Conservation (phyloP, 1,140 invertebrate genomes). For the Saccostrea echinata region DNA sequence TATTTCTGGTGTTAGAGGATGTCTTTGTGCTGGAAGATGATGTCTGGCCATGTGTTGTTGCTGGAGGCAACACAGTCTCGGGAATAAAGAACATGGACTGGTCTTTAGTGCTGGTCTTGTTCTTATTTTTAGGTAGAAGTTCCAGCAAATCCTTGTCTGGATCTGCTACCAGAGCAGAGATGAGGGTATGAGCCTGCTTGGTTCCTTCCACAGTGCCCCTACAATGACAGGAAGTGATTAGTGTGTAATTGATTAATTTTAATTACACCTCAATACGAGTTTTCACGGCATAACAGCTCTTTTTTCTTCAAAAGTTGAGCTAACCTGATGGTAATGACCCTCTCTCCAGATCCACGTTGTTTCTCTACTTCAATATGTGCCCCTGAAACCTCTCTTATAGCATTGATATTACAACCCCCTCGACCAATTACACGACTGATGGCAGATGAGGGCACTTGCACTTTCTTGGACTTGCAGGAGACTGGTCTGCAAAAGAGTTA, state of each 20-base stretch:
- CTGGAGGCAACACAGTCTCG: slow-evolving; percentile 78
- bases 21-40: slow-evolving; percentile 43
- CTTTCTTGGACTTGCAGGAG: slow-evolving; percentile 74
- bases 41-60: slow-evolving; percentile 32
- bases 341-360: slow-evolving; percentile 95
- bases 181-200: slow-evolving; percentile 92
- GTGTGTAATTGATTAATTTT: no score
- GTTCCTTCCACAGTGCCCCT: slow-evolving; percentile 94
- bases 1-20: slow-evolving; percentile 34
- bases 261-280: no score
- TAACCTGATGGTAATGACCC: slow-evolving; percentile 96
- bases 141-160: slow-evolving; percentile 94
- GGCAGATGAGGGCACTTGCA: slow-evolving; percentile 91
- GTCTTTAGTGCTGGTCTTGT: slow-evolving; percentile 57
- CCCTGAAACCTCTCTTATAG: slow-evolving; percentile 94
- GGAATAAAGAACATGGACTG: slow-evolving; percentile 61
- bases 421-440: slow-evolving; percentile 97
- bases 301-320: slow-evolving; percentile 64
- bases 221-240: slow-evolving; percentile 57
- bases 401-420: slow-evolving; percentile 97
- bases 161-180: slow-evolving; percentile 93
- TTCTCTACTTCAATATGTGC: slow-evolving; percentile 99
- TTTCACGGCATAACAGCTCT: no score
- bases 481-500: not conserved
- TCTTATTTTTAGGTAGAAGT: slow-evolving; percentile 87